phyloP scores from a whole-genome alignment of 2,113 vertebrate genomes.

The Ceratotherium simum region DNA sequence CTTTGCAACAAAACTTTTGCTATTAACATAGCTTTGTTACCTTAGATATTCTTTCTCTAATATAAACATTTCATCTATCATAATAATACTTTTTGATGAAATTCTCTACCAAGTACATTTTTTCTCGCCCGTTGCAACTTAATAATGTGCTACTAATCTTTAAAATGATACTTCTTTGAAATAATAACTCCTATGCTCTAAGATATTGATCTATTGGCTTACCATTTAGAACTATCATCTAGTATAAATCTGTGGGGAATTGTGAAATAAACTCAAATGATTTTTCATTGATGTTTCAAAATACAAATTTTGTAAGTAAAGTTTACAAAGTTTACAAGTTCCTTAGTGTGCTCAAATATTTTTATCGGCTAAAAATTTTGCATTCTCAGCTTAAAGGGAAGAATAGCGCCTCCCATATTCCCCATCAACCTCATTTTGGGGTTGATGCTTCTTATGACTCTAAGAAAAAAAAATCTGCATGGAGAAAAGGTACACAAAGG shows the following conservation, averaged over 20 bases:
- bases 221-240: not conserved
- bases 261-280: not conserved
- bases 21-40: slow-evolving; percentile 14
- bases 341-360: not conserved
- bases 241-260: not conserved
- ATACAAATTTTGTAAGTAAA: not conserved
- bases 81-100: not conserved
- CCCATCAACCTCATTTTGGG: not conserved
- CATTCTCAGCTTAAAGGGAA: not conserved
- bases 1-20: slow-evolving; percentile 48
- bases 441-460: not conserved
- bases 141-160: slow-evolving; percentile 29
- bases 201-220: not conserved
- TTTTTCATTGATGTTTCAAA: slow-evolving; percentile 37
- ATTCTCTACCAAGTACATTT: not conserved
- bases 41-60: slow-evolving; percentile 17
- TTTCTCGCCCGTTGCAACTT: not conserved
- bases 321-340: not conserved
- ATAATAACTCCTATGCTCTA: not conserved
- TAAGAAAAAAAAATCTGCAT: not conserved
- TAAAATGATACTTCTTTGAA: slow-evolving; percentile 33
- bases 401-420: not conserved
- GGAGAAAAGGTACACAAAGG: not conserved
- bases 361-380: not conserved
- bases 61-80: not conserved